These are phyloP conservation scores for Platycheirus rosarum DNA, from an alignment of 2,888 invertebrate species.

Conservation along the genomic window DNA sequence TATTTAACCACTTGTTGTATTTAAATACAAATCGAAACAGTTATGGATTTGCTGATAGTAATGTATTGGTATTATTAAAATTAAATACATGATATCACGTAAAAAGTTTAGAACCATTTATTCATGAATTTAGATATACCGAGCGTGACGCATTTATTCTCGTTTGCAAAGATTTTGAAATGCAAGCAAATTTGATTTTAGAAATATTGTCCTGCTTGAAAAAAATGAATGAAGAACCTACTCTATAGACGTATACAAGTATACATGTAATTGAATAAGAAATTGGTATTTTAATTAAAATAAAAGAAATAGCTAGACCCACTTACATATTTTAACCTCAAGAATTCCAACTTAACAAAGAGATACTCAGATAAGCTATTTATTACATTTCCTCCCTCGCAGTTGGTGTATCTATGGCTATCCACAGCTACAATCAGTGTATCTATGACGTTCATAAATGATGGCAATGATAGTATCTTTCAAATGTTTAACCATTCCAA, in stretches of 20 bases:
- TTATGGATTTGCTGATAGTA: not conserved
- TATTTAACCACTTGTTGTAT: slow-evolving; percentile 11
- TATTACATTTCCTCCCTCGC: not conserved
- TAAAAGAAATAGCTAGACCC: slow-evolving; percentile 2
- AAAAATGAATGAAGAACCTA: too few relatives aligned
- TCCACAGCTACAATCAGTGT: slow-evolving; percentile 17
- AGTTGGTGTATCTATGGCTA: slow-evolving; percentile 14
- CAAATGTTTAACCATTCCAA: slow-evolving; percentile 1
- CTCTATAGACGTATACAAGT: not conserved
- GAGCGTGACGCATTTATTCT: slow-evolving; percentile 5
- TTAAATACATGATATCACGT: slow-evolving; percentile 35
- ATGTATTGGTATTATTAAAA: too few relatives aligned
- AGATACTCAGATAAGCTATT: not conserved
- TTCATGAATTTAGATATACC: slow-evolving; percentile 51
- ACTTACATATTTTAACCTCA: slow-evolving; percentile 17
- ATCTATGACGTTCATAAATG: slow-evolving; percentile 29
- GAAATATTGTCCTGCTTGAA: slow-evolving; percentile 24
- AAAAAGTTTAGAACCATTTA: slow-evolving; percentile 47
- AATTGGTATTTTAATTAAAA: slow-evolving; percentile 51
- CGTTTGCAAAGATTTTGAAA: not conserved
- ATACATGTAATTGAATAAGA: slow-evolving; percentile 3
- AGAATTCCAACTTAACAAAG: slow-evolving; percentile 4
- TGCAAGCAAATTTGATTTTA: not conserved
- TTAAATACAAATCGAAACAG: not conserved
- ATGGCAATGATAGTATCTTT: slow-evolving; percentile 36